Base-by-base conservation (phyloP, 2,113 vertebrate genomes). In the Canis aureus region DNA sequence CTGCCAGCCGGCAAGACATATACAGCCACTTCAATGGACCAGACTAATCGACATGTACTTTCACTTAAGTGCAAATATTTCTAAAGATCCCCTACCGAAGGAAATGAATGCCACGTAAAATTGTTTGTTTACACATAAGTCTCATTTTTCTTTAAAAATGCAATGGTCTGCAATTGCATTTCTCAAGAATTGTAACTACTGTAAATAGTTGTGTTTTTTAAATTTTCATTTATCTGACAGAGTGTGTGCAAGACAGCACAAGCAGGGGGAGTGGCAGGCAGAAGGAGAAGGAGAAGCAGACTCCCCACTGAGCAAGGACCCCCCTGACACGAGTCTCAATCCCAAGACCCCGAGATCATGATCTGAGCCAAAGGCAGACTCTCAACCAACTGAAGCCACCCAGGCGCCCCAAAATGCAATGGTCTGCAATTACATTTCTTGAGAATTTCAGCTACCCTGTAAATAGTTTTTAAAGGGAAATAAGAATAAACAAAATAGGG, bases 391-490 rank as follows among this genome's bases (percentile, higher is more conserved):
- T 43, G 43, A 43, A 43, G 43, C 43, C 43, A 43, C 43, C 43
- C 43, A 43, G 43, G 43, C 43, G 1, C 43, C 43, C 43, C 43
- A 97, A 88, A 57, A 88, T 38, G 25, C 15, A 92, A 67, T 59
- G 69, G 17, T 38, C 82, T 96, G 29, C 20, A 73, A 53, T 51
- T 84, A 17, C 29, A 23, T 64, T 88, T 94, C 66, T 90, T 59
- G 92, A 95, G 69, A 95, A 80, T 78, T 12, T 1, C 76, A 92
- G 78, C 15, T 49, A 27, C 32, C 78, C 91, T 94, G 55, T 76
- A 74, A 74, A 60, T n/a, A 23, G 35, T 80, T 91, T 95, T 81
- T 80, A 94, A 96, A 93, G 35, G 51, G 38, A 82, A 95, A 84
- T 23, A 78, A 64, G 19, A 93, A 86, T 67, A 69, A 93, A 89